Evolutionary conservation across 64 coral and sea anemone genomes (phyloP), one percentile per base, ranked within the genome.

Genomic region (Actinia equina): DNA sequence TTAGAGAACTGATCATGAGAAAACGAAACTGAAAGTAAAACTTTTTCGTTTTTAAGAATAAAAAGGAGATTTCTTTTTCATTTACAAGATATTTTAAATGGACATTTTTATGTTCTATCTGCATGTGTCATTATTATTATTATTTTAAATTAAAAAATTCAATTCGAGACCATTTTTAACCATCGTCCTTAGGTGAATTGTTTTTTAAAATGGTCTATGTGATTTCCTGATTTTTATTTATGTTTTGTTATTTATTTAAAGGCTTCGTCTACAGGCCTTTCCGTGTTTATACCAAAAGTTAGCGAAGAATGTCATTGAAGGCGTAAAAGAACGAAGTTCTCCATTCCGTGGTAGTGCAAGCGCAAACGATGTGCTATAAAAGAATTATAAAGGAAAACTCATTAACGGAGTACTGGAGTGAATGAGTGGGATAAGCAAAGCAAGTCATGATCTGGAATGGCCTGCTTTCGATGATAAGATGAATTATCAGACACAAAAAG

Each of bases 281-380:
- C 89, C 20, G 52, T 85, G 11, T 90, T 90, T 44, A 71, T 90
- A 42, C 89, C 89, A 17, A 77, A 71, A 70, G 89, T 90, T 16
- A 84, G 64, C 16, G 44, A 85, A n/a, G 43, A 85, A 4, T 67
- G 89, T 90, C 43, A 76, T 90, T n/a, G 14, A 49, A 0, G 83
- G 70, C 17, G 17, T 44, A 52, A 76, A 79, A 51, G 54, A 85
- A 15, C 62, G 52, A 74, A 14, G 6, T 2, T 85, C 83, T 9
- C 83, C 69, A 9, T 74, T 41, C 12, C 69, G 42, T n/a, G n/a
- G 10, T 65, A 30, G 26, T 10, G 27, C 37, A 25, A 0, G 12
- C n/a, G 27, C 20, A 2, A 14, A 77, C 44, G 44, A 77, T 8
- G 71, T 37, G 86, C 44, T 15, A 77, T 85, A 30, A 42, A 60